These are phyloP conservation scores for Malacoctenus gilli DNA, from an alignment of 2,797 vertebrate genomes.

Conservation along the genomic window DNA sequence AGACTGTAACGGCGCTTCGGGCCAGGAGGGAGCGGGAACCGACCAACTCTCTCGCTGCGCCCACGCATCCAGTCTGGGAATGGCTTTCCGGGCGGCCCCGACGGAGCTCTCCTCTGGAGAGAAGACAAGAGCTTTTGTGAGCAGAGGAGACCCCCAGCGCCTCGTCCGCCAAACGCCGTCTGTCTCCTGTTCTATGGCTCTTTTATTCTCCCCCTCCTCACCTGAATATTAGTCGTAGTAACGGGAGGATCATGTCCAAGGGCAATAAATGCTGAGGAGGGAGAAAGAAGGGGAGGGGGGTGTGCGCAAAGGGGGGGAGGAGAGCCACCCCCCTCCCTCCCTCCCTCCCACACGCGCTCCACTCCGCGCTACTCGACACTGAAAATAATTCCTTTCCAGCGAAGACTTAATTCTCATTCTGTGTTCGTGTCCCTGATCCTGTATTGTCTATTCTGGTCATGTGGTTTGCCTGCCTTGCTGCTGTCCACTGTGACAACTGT, in stretches of 20 bases:
- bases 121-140: conserved; percentile 53
- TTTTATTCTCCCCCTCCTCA: too few species aligned
- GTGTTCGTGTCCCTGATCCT: conserved; percentile 65
- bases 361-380: conserved; percentile 47
- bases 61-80: conserved; percentile 57
- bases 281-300: conserved; percentile 20
- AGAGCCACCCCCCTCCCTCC: conserved; percentile 25
- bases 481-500: conserved; percentile 67
- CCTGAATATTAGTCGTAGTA: conserved; percentile 65
- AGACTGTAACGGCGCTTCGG: conserved; percentile 47
- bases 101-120: conserved; percentile 57
- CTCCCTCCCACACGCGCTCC: conserved; percentile 3
- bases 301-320: conserved; percentile 44
- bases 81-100: conserved; percentile 53
- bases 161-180: conserved; percentile 44
- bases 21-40: conserved; percentile 49
- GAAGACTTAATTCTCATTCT: conserved; percentile 77
- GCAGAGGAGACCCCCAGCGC: conserved; percentile 35
- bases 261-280: conserved; percentile 29
- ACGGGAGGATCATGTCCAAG: conserved; percentile 50
- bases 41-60: conserved; percentile 45
- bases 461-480: conserved; percentile 63
- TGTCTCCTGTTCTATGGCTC: conserved; percentile 52
- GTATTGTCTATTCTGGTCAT: conserved; percentile 75
- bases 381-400: conserved; percentile 75